Conservation (phyloP, 2,797 vertebrate species). For the Esox lucius region DNA sequence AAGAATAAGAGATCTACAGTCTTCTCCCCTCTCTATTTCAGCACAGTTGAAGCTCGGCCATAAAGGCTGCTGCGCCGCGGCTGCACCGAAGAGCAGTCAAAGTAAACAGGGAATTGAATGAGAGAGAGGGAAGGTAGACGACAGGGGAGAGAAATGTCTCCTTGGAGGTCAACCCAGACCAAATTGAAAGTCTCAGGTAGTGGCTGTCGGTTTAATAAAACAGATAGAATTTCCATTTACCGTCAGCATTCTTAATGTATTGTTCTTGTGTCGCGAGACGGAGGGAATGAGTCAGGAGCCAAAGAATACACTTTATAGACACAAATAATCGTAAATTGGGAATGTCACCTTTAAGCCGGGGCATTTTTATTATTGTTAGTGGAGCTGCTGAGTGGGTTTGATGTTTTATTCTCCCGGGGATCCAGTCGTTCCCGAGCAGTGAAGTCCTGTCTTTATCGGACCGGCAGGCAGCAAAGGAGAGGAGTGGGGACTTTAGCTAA, state of each 20-base stretch:
- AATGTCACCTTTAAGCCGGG: constrained; percentile 99
- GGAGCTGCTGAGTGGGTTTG: constrained; percentile 95
- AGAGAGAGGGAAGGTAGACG: constrained; percentile 66
- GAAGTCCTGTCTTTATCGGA: constrained; percentile 69
- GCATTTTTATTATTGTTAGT: constrained; percentile 99
- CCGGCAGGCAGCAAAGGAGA: constrained; percentile 34
- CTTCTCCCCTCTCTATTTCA: constrained; percentile 59
- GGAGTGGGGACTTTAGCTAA: constrained; percentile 69
- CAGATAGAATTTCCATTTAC: constrained; percentile 96
- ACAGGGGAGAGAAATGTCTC: constrained; percentile 78
- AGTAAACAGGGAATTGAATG: constrained; percentile 66
- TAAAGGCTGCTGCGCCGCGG: constrained; percentile 54
- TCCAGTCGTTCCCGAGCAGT: constrained; percentile 76
- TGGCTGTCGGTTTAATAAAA: constrained; percentile 91
- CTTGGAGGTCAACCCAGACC: constrained; percentile 79
- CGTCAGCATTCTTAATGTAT: constrained; percentile 90
- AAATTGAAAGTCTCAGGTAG: constrained; percentile 93
- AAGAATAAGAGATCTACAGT: constrained; percentile 54
- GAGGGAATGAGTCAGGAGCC: constrained; percentile 90
- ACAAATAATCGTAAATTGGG: constrained; percentile 99
- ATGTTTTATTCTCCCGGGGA: constrained; percentile 95
- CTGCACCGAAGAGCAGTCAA: constrained; percentile 37
- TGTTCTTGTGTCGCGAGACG: constrained; percentile 86
- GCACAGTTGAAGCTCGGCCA: constrained; percentile 72
- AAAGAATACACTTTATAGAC: constrained; percentile 99